A percentile compares a stretch with the other conserved stretches of the same genome.
Conservation (phyloP, 2,888 invertebrate species). For the Eristalis tenax region DNA sequence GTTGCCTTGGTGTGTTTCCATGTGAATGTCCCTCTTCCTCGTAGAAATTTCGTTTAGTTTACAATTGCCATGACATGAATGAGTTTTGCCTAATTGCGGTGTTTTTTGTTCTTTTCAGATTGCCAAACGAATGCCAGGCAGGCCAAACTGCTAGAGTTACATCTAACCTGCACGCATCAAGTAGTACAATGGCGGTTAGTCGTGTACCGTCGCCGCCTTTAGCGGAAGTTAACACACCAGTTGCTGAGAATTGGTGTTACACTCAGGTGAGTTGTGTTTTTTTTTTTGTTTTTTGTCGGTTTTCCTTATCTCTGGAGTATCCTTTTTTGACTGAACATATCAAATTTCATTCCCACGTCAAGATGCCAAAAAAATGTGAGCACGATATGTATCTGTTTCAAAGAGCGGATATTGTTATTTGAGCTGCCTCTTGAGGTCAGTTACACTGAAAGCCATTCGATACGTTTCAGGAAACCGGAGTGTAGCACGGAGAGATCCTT, state of each 20-base stretch:
- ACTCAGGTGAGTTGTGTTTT: constrained; percentile 90
- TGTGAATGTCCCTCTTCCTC: not conserved
- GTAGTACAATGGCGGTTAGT: constrained; percentile 97
- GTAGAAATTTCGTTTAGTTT: too few species aligned
- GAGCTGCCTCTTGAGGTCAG: constrained; percentile 25
- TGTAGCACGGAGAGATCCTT: too few species aligned
- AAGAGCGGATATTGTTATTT: constrained; percentile 57
- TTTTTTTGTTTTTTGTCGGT: not conserved
- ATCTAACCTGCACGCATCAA: constrained; percentile 89
- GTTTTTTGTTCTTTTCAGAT: constrained; percentile 84
- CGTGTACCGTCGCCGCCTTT: constrained; percentile 97
- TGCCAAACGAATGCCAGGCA: constrained; percentile 90
- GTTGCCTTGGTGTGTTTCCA: too few species aligned
- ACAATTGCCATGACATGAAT: too few species aligned
- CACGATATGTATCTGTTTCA: constrained; percentile 31
- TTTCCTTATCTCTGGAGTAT: not conserved
- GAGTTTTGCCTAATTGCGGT: constrained; percentile 53
- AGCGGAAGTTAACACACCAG: constrained; percentile 97
- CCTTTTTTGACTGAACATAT: constrained; percentile 31
- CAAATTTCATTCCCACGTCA: constrained; percentile 48
- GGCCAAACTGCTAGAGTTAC: constrained; percentile 93
- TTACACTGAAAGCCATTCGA: constrained; percentile 18
- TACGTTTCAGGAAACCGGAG: not conserved
- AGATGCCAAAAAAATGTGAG: not conserved
- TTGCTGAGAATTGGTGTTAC: constrained; percentile 99